Percentiles rank a stretch among this genome's conserved stretches.
These are phyloP conservation scores for Triplophysa rosa DNA, from an alignment of 2,113 vertebrate genomes.

Conservation along the genomic window DNA sequence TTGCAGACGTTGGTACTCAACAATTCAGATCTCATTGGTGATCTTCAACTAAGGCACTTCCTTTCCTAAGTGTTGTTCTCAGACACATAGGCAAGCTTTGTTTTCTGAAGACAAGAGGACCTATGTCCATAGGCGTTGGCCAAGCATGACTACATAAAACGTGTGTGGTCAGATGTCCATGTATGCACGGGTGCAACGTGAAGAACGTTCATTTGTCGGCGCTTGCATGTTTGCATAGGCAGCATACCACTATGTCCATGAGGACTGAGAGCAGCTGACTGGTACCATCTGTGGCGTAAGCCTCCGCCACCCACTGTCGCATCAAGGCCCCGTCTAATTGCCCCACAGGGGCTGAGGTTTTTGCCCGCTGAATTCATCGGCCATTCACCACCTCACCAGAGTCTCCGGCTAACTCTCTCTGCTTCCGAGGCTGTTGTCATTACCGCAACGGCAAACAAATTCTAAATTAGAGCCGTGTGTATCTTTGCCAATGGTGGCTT, in stretches of 20 bases:
- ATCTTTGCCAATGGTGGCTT: conserved; percentile 31
- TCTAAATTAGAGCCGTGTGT: conserved; percentile 29
- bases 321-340: conserved; percentile 57
- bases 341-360: conserved; percentile 60
- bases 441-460: conserved; percentile 47
- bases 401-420: conserved; percentile 49
- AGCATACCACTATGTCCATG: conserved; percentile 50
- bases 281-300: conserved; percentile 67
- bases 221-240: conserved; percentile 28
- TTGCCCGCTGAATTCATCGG: conserved; percentile 27
- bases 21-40: neutral
- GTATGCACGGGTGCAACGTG: conserved; percentile 35
- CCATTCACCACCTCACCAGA: conserved; percentile 15
- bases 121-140: conserved; percentile 10
- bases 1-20: no score
- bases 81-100: conserved; percentile 22
- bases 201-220: conserved; percentile 47
- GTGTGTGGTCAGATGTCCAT: conserved; percentile 21
- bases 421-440: conserved; percentile 16
- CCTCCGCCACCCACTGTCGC: conserved; percentile 58
- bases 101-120: conserved; percentile 26
- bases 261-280: conserved; percentile 67
- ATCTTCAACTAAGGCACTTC: neutral
- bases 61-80: neutral
- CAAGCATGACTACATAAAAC: conserved; percentile 10